Evolutionary conservation across 2,888 invertebrate genomes (phyloP), one percentile per base, ranked within the genome.

Genomic region (Caenorhabditis virilis): DNA sequence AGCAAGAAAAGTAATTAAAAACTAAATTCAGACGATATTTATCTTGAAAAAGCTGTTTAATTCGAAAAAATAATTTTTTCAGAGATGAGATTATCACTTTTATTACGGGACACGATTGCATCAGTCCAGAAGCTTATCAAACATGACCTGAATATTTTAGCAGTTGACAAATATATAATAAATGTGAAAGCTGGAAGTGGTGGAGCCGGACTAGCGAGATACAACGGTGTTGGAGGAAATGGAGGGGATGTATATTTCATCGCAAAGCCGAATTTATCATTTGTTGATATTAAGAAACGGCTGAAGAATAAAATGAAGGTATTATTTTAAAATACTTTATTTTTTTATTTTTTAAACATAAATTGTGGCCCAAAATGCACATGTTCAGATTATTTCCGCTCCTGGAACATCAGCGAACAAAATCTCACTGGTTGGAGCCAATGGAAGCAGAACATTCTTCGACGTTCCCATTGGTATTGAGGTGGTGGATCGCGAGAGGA

Each of bases 401-500:
- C 43, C 61, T 16, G 72, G 72, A 15, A 38, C 47, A 16, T 45
- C 59, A 11, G 56, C 67, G 2, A 57, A 57, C 9, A 63, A 69
- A 49, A 64, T 45, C 5, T 49, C 49, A 25, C 46, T 69, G 16
- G 41, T 63, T 45, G 72, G 69, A n/a, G 53, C 52, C 5, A 38
- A 59, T 25, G 72, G 50, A 13, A 63, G 30, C 49, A 73, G 66
- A 36, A 60, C n/a, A n/a, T n/a, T n/a, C 36, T 63, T 82, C 26
- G 61, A 78, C 7, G 79, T 81, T 23, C 81, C 81, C 2, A 18
- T 80, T 1, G 81, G 81, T 20, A 69, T 78, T 2, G 81, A 82
- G 60, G 70, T 78, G 25, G 75, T 80, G 1, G 52, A 81, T 35
- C 56, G 64, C 15, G 64, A 63, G 7, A 61, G 57, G 2, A 67